Conservation (phyloP, 2,888 invertebrate species). For the Pecten maximus region DNA sequence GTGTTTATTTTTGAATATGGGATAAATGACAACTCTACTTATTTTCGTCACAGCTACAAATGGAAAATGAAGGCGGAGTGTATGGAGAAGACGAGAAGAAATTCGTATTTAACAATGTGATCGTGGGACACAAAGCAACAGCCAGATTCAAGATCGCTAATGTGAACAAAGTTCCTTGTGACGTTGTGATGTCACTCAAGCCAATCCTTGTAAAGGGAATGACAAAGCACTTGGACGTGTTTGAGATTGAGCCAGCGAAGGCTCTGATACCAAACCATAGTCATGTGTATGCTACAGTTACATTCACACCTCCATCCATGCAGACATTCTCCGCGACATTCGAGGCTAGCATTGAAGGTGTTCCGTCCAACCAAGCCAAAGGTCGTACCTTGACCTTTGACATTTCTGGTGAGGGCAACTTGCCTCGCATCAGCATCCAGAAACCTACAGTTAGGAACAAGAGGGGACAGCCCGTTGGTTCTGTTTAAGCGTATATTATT, state of each 20-base stretch:
- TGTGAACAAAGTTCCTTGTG: conserved; percentile 82
- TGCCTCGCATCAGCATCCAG: conserved; percentile 80
- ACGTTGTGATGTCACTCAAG: conserved; percentile 79
- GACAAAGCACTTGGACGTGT: conserved; percentile 76
- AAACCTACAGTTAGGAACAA: conserved; percentile 81
- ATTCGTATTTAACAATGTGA: conserved; percentile 82
- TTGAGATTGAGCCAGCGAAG: conserved; percentile 81
- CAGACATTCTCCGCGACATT: conserved; percentile 80
- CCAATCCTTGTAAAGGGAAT: conserved; percentile 70
- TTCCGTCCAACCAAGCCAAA: conserved; percentile 76
- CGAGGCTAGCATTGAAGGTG: conserved; percentile 80
- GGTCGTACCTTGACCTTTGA: conserved; percentile 81
- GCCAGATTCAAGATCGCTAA: conserved; percentile 82
- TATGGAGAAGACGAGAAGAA: conserved; percentile 82
- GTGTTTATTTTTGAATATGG: no score
- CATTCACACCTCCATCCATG: conserved; percentile 82
- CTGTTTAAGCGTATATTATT: conserved; percentile 80
- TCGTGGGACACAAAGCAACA: conserved; percentile 81
- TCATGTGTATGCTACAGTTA: conserved; percentile 80
- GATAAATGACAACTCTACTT: no score
- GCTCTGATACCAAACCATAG: conserved; percentile 81
- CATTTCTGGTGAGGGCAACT: conserved; percentile 81
- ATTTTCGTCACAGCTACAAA: conserved; percentile 39
- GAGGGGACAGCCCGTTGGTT: conserved; percentile 81
- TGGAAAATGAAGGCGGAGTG: conserved; percentile 78